Percentiles rank a stretch among this genome's conserved stretches.
phyloP scores from a whole-genome alignment of 2,797 vertebrate genomes.

The Rousettus madagascariensis region DNA sequence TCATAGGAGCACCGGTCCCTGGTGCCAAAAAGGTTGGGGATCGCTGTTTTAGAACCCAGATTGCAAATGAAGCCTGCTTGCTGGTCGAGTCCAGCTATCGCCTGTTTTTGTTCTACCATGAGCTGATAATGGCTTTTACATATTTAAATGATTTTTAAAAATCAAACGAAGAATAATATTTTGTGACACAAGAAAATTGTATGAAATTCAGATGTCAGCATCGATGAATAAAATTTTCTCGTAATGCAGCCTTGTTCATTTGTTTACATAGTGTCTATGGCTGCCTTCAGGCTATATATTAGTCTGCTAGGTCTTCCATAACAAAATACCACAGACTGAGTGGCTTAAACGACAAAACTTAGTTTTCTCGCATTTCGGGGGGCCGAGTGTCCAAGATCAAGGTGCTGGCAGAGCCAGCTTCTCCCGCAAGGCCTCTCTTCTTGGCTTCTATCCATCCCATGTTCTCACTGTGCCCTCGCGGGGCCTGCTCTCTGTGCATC shows the following conservation, averaged over 20 bases:
- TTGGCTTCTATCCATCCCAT: not conserved
- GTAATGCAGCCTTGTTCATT: not conserved
- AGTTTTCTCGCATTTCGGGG: not conserved
- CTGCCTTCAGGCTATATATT: not conserved
- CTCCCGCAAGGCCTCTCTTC: not conserved
- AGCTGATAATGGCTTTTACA: not conserved
- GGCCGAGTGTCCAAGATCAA: not conserved
- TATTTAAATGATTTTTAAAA: not conserved
- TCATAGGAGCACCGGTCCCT: too few relatives aligned
- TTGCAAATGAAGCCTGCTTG: accelerated
- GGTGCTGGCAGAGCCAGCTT: not conserved
- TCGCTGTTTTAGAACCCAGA: not conserved
- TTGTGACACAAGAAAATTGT: not conserved
- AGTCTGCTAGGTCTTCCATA: not conserved
- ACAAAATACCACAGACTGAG: not conserved
- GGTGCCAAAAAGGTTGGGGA: too few relatives aligned
- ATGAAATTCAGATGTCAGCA: not conserved
- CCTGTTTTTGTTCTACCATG: not conserved
- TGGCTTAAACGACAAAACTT: not conserved
- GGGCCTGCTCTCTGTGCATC: not conserved
- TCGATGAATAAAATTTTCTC: not conserved
- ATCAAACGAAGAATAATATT: not conserved
- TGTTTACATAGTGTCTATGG: not conserved
- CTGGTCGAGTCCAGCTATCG: not conserved
- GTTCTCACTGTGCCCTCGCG: not conserved